phyloP scores from a whole-genome alignment of 2,888 invertebrate genomes.

The Eurois occulta region DNA sequence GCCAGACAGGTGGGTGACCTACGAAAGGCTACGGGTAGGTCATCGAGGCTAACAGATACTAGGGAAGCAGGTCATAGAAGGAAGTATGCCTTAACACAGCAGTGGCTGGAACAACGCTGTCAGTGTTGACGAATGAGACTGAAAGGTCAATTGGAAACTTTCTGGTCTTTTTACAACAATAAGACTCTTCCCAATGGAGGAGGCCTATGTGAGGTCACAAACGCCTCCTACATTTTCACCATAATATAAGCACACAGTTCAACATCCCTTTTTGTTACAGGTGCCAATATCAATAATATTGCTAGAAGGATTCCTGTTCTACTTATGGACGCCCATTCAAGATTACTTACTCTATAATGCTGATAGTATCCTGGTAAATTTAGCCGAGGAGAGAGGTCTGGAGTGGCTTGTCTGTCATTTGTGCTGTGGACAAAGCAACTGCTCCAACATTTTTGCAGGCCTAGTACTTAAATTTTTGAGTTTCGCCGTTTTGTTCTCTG shows the following conservation, averaged over 20 bases:
- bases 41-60: neutral
- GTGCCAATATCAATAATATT: conserved; percentile 70
- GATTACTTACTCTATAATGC: conserved; percentile 71
- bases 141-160: neutral
- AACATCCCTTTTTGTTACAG: conserved; percentile 68
- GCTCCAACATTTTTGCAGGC: conserved; percentile 71
- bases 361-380: conserved; percentile 76
- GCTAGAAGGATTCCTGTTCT: conserved; percentile 74
- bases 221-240: neutral
- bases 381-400: conserved; percentile 70
- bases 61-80: neutral
- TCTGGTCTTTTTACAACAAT: neutral
- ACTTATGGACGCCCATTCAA: conserved; percentile 75
- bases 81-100: neutral
- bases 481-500: conserved; percentile 70
- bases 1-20: neutral
- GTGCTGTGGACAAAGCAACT: conserved; percentile 75
- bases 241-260: neutral
- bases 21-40: neutral
- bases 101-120: neutral
- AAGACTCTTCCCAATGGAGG: neutral
- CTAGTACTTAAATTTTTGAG: conserved; percentile 73
- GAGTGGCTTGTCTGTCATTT: conserved; percentile 78
- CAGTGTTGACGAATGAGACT: neutral
- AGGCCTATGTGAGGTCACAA: neutral